Evolutionary conservation across 1,140 invertebrate genomes (phyloP).

Genomic region (Phocides pigmalion): DNA sequence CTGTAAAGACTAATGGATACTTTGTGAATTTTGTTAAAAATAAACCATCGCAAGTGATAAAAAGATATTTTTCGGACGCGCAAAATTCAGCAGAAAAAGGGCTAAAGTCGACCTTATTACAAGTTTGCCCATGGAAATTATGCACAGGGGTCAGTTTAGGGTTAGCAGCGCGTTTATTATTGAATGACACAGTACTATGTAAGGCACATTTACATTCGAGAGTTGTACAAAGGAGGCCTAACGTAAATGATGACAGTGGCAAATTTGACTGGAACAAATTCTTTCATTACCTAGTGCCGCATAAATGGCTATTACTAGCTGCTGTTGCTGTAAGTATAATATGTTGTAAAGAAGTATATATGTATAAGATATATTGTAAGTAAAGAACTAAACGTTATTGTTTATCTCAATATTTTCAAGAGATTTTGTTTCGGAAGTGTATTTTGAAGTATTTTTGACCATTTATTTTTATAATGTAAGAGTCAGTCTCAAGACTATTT

Average conservation of each 20-base stretch:
- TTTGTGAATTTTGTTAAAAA: constrained; percentile 62
- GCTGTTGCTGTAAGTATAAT: constrained; percentile 69
- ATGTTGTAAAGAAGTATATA: no score
- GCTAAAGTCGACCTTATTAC: constrained; percentile 50
- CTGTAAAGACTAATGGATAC: constrained; percentile 54
- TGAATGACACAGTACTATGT: constrained; percentile 61
- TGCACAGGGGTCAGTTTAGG: constrained; percentile 74
- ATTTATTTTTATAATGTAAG: no score
- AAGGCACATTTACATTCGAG: constrained; percentile 58
- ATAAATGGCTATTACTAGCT: constrained; percentile 65
- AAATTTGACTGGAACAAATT: constrained; percentile 77
- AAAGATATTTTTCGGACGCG: constrained; percentile 56
- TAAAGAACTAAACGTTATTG: no score
- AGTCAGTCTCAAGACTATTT: no score
- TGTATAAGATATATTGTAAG: no score
- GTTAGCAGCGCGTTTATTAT: constrained; percentile 57
- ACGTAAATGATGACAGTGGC: constrained; percentile 65
- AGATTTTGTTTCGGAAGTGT: no score
- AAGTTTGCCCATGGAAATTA: constrained; percentile 71
- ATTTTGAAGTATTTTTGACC: no score
- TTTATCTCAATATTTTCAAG: no score
- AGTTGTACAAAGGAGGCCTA: constrained; percentile 64
- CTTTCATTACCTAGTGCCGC: constrained; percentile 62
- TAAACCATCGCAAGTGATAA: constrained; percentile 60
- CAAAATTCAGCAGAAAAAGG: constrained; percentile 55